phyloP scores from a whole-genome alignment of 2,888 invertebrate species.

The Loripinus fragilis region DNA sequence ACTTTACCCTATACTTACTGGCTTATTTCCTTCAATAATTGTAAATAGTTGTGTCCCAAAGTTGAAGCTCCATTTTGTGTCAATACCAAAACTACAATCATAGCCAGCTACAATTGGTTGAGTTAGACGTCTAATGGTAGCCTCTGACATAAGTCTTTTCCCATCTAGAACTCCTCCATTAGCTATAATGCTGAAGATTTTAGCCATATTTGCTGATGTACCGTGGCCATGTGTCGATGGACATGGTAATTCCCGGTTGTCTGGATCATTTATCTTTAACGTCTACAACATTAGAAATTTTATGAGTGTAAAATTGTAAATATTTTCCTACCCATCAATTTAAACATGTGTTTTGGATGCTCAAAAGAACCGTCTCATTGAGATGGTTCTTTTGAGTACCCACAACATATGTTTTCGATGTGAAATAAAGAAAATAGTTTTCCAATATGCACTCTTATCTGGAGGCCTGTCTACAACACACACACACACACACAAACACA shows the following conservation, averaged over 20 bases:
- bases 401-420: too few relatives aligned
- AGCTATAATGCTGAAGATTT: constrained; percentile 70
- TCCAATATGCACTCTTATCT: too few relatives aligned
- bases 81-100: constrained; percentile 67
- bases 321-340: too few relatives aligned
- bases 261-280: constrained; percentile 72
- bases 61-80: constrained; percentile 70
- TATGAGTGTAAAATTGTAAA: too few relatives aligned
- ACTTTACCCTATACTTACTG: too few relatives aligned
- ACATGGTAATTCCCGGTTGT: constrained; percentile 67
- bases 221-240: constrained; percentile 73
- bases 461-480: too few relatives aligned
- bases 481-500: too few relatives aligned
- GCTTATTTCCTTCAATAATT: constrained; percentile 66
- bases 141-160: constrained; percentile 61
- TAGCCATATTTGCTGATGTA: constrained; percentile 70
- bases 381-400: too few relatives aligned
- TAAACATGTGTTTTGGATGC: too few relatives aligned
- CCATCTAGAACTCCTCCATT: constrained; percentile 69
- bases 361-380: too few relatives aligned
- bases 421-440: too few relatives aligned
- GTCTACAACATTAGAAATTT: constrained; percentile 27
- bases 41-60: constrained; percentile 73
- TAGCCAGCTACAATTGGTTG: constrained; percentile 64
- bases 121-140: constrained; percentile 63